Evolutionary conservation across 2,797 vertebrate genomes (phyloP), one percentile per base, ranked within the genome.

Genomic region (Phrynocephalus forsythii): DNA sequence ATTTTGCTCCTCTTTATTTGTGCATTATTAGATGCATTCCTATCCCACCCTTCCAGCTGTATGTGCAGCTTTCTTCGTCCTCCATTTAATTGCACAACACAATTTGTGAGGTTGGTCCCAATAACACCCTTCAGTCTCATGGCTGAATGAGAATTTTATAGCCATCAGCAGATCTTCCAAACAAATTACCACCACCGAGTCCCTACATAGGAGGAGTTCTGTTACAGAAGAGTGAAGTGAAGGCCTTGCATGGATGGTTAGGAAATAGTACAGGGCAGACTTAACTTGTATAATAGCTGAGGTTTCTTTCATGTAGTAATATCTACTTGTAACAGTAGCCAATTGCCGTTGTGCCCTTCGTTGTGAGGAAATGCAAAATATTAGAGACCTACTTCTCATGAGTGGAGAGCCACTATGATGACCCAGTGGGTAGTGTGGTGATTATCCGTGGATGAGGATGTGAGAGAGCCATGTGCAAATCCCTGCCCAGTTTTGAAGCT

Each of bases 111-210:
- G 9, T 56, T 56, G 9, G 9, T 56, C 52, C 52, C 52, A 56
- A 56, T 9, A 13, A 2, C 52, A 56, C 9, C 52, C 52, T 56
- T 56, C 52, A 56, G 52, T 13, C 8, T 56, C 52, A 56, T 56
- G 52, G 9, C 52, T 56, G 52, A 56, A 56, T 56, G 52, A 56
- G 52, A 56, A 56, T 56, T 90, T 90, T 87, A 86, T 83, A 75
- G 67, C 15, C 78, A 5, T 0, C 0, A 3, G 38, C 85, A 63
- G 75, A 13, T 33, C 83, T 77, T 56, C 24, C 83, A 28, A 69
- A 18, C 0, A 0, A 81, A 86, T 90, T 9, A 67, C 82, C 73
- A 69, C n/a, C 81, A 60, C 50, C 68, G 50, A 80, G 69, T 83
- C 77, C 38, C 10, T 63, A 77, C 77, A 84, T 73, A 81, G 77